Conservation (phyloP, 2,888 invertebrate genomes). For the Drosophila atripex region DNA sequence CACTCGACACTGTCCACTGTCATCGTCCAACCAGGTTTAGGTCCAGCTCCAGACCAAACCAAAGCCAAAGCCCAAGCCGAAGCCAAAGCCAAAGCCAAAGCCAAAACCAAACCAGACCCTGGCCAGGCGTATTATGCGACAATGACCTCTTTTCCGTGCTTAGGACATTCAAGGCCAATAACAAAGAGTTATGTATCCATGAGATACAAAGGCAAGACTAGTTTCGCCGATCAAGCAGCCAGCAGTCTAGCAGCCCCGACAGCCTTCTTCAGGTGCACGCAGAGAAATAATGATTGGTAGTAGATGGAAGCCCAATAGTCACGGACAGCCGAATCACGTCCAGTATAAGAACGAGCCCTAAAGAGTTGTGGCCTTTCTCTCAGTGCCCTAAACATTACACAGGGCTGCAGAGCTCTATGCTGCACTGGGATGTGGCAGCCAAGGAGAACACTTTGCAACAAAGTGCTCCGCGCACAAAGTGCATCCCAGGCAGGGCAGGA, state of each 20-base stretch:
- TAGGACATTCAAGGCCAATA: constrained; percentile 81
- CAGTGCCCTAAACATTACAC: background rate
- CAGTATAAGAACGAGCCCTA: too few relatives aligned
- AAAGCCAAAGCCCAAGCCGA: background rate
- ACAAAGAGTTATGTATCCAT: constrained; percentile 68
- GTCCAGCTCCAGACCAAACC: background rate
- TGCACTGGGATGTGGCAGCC: constrained; percentile 7
- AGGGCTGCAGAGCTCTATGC: background rate
- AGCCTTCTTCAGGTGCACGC: background rate
- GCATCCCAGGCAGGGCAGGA: background rate
- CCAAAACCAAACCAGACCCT: constrained; percentile 13
- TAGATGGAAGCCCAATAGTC: background rate
- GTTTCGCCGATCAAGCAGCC: constrained; percentile 11
- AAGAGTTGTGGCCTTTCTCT: background rate
- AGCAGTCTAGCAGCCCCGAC: constrained; percentile 2
- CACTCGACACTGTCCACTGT: constrained; percentile 16
- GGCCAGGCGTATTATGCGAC: constrained; percentile 70
- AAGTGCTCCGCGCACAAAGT: background rate
- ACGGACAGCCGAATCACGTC: too few relatives aligned
- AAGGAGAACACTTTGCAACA: constrained; percentile 28
- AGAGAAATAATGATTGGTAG: background rate
- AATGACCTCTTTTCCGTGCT: constrained; percentile 82
- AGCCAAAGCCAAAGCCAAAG: constrained; percentile 1
- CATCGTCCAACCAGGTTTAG: constrained; percentile 21
- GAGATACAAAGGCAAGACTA: constrained; percentile 45